Conservation (phyloP, 2,888 invertebrate genomes). For the Drosophila eohydei region DNA sequence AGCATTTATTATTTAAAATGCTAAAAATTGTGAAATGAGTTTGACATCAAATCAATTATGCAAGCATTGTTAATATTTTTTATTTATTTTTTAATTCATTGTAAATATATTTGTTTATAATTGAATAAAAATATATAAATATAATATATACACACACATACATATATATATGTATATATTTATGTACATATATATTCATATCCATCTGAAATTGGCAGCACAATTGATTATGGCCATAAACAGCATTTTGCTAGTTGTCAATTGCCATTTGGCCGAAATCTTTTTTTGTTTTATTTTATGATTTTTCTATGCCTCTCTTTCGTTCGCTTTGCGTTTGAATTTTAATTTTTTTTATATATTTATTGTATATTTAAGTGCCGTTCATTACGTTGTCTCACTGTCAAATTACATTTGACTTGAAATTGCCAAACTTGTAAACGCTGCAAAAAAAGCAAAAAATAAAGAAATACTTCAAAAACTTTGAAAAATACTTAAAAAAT, state of each 20-base stretch:
- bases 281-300: constrained; percentile 20
- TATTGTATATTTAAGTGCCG: constrained; percentile 37
- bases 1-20: constrained; percentile 3
- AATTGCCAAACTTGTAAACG: constrained; percentile 77
- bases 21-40: constrained; percentile 15
- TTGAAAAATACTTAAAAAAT: constrained; percentile 11
- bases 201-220: constrained; percentile 27
- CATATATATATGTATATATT: background rate
- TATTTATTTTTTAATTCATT: constrained; percentile 2
- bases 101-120: constrained; percentile 19
- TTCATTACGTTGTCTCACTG: constrained; percentile 71
- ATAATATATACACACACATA: too few species aligned
- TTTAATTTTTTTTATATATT: constrained; percentile 11
- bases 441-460: background rate
- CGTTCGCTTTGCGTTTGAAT: constrained; percentile 10
- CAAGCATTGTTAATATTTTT: constrained; percentile 36
- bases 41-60: constrained; percentile 46
- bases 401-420: constrained; percentile 75
- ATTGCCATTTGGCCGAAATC: constrained; percentile 59
- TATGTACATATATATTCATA: constrained; percentile 1
- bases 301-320: constrained; percentile 25
- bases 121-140: constrained; percentile 3
- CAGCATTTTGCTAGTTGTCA: constrained; percentile 70
- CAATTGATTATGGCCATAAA: constrained; percentile 72
- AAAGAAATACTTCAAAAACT: constrained; percentile 6